Base-by-base conservation (phyloP, 2,888 invertebrate species). In the Ochropacha duplaris region DNA sequence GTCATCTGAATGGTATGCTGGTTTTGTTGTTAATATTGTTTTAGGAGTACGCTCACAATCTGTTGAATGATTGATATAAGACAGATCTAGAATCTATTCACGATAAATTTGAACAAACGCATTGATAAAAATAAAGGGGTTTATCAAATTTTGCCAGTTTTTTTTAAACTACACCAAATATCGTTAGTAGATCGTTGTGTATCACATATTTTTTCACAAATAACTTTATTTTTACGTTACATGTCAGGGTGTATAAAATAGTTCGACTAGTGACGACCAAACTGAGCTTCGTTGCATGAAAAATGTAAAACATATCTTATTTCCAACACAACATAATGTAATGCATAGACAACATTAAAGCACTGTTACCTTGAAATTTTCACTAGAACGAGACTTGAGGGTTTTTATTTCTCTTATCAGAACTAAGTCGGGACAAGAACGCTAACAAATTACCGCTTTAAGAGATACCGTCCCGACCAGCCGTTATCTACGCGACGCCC, bases 401-500 rank as follows among this genome's bases (percentile, higher is more conserved):
- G 63, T 69, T 76, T 75, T 71, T 74, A 75, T 79, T 78, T 77
- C 74, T 69, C 71, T 83, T 87, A 86, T 86, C 86, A 79, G 73
- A 71, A 71, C 70, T 74, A 69, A 76, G 70, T 69, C 72, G 67
- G 70, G 75, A 74, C 72, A 74, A 78, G 81, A 82, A 78, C 76
- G 76, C 76, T 79, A 86, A 88, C 89, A 90, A 90, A 88, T 90
- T 82, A 88, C 84, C 82, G 77, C 83, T 85, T 86, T 81, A 81
- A 81, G 71, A 88, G 85, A 86, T 88, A 88, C 74, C 76, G 78
- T 73, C 68, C 68, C 68, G 67, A 75, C 74, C 71, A 73, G 69
- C 64, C 67, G 76, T 85, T 90, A 90, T 90, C 88, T 86, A 64
- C 60, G 71, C 70, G 72, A 76, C 88, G 83, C 90, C 91, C 85